Conservation (phyloP, 2,797 vertebrate species). For the Gambelia wislizenii region DNA sequence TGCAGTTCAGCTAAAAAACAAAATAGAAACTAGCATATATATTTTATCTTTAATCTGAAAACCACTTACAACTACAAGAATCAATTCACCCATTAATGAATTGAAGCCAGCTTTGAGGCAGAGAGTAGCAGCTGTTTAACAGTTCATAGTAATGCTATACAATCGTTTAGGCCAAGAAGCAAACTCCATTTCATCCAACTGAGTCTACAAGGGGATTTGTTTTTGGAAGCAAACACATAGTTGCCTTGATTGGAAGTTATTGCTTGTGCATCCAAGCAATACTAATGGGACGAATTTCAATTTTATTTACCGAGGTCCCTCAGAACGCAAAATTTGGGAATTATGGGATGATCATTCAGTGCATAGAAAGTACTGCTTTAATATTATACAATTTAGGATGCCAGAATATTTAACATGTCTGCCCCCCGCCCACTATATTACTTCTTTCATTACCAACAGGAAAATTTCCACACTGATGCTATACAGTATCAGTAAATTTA, state of each 20-base stretch:
- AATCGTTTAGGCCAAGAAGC: slow-evolving; percentile 33
- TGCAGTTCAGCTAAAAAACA: slow-evolving; percentile 55
- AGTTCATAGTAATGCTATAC: slow-evolving; percentile 5
- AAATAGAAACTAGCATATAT: slow-evolving; percentile 41
- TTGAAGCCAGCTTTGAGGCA: background rate
- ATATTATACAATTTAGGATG: slow-evolving; percentile 36
- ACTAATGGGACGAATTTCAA: background rate
- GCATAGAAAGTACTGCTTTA: slow-evolving; percentile 12
- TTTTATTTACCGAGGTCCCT: background rate
- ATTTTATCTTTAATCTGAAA: slow-evolving; percentile 52
- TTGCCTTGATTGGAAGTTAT: slow-evolving; percentile 21
- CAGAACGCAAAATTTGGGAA: background rate
- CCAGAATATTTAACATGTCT: slow-evolving; percentile 42
- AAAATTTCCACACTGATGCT: slow-evolving; percentile 30
- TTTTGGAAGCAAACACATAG: slow-evolving; percentile 40
- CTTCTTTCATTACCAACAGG: background rate
- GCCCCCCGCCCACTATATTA: slow-evolving; percentile 12
- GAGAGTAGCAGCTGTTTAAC: background rate
- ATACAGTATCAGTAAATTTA: slow-evolving; percentile 39
- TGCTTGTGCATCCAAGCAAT: slow-evolving; percentile 20
- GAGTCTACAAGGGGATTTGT: background rate
- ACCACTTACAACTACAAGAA: slow-evolving; percentile 42
- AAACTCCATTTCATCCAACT: background rate
- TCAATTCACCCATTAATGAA: slow-evolving; percentile 32
- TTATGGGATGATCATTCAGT: background rate